These are phyloP conservation scores for Endotricha flammealis DNA, from an alignment of 2,888 invertebrate genomes.

Conservation along the genomic window DNA sequence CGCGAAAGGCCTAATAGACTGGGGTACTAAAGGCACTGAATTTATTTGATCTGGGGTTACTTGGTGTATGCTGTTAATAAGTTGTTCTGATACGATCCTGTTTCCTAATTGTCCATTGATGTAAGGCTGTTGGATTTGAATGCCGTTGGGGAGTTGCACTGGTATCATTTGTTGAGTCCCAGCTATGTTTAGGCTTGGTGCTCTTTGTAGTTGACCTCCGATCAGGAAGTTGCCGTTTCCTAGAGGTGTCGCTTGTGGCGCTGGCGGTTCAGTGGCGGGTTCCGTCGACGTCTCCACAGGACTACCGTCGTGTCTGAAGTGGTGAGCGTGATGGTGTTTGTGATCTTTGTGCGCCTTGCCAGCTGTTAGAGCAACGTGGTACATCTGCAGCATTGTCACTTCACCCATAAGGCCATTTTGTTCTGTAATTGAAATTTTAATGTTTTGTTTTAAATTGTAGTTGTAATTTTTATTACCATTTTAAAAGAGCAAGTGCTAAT, in stretches of 20 bases:
- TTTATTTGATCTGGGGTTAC: slow-evolving; percentile 29
- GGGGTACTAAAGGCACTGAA: slow-evolving; percentile 22
- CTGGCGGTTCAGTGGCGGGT: slow-evolving; percentile 73
- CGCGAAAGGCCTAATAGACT: background rate
- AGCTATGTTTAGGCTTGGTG: slow-evolving; percentile 73
- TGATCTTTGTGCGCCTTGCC: slow-evolving; percentile 93
- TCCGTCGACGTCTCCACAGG: slow-evolving; percentile 79
- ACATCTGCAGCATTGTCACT: slow-evolving; percentile 88
- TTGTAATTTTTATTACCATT: too few species aligned
- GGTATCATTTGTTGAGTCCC: slow-evolving; percentile 70
- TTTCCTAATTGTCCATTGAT: slow-evolving; percentile 82
- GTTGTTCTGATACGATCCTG: slow-evolving; percentile 77
- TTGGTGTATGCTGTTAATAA: slow-evolving; percentile 56
- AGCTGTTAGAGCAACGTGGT: slow-evolving; percentile 88
- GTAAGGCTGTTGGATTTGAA: slow-evolving; percentile 76
- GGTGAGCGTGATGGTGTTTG: slow-evolving; percentile 91
- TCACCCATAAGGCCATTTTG: slow-evolving; percentile 84
- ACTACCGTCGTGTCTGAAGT: slow-evolving; percentile 85
- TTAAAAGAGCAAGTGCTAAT: too few species aligned
- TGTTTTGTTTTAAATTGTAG: too few species aligned
- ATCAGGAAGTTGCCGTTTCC: slow-evolving; percentile 79
- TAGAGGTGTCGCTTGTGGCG: slow-evolving; percentile 57
- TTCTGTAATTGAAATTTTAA: slow-evolving; percentile 52
- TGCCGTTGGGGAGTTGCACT: slow-evolving; percentile 63
- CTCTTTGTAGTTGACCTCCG: slow-evolving; percentile 81